phyloP scores from a whole-genome alignment of 2,113 vertebrate genomes.

The Eudorcas thomsonii region DNA sequence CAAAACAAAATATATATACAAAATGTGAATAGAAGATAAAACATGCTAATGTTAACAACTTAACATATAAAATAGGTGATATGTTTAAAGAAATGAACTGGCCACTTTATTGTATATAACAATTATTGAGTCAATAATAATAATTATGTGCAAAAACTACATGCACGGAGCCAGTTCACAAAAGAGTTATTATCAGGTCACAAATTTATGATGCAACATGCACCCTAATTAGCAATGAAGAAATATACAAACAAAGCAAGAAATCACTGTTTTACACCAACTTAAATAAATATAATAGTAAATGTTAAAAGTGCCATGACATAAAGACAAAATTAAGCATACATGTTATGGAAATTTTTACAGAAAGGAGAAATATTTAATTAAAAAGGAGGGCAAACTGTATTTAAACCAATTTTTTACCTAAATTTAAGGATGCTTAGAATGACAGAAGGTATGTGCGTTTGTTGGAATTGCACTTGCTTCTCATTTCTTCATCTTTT shows the following conservation, averaged over 20 bases:
- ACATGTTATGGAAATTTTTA: neutral
- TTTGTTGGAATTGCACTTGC: neutral
- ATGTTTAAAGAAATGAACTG: neutral
- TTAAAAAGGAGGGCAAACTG: neutral
- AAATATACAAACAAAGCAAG: neutral
- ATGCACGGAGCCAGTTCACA: neutral
- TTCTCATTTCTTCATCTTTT: neutral
- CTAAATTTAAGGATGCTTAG: neutral
- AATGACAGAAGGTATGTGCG: neutral
- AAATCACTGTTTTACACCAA: neutral
- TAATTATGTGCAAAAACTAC: neutral
- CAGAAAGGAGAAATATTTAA: neutral
- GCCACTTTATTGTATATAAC: neutral
- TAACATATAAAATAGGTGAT: neutral
- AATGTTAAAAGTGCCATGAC: neutral
- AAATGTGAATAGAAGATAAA: neutral
- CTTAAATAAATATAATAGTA: neutral
- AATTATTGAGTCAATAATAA: neutral
- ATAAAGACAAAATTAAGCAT: neutral
- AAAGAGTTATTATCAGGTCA: neutral
- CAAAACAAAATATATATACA: neutral
- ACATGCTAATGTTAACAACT: neutral
- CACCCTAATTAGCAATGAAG: neutral
- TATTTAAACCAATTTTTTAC: neutral
- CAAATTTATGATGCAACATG: neutral